These are phyloP conservation scores for Ascaphus truei DNA, from an alignment of 2,113 vertebrate genomes.

Conservation along the genomic window DNA sequence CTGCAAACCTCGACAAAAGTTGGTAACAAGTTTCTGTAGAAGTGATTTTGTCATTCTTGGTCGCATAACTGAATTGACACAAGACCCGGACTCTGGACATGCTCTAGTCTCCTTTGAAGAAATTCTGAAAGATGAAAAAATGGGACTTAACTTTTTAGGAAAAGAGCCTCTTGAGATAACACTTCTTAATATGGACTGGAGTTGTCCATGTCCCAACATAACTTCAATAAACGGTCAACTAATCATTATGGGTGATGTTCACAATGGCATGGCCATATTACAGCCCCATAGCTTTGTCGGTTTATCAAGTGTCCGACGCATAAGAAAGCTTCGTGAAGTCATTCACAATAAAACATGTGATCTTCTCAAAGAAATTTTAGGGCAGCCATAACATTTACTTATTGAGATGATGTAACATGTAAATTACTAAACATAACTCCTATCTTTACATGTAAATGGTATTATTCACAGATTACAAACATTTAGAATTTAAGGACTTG, in stretches of 20 bases:
- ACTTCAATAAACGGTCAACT: slow-evolving; percentile 78
- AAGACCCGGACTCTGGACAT: slow-evolving; percentile 81
- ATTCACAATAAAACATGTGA: slow-evolving; percentile 93
- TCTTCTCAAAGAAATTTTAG: slow-evolving; percentile 84
- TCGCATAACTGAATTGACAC: slow-evolving; percentile 77
- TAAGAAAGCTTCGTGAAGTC: slow-evolving; percentile 86
- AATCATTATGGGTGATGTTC: slow-evolving; percentile 91
- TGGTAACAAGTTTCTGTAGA: slow-evolving; percentile 92
- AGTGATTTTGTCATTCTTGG: slow-evolving; percentile 93
- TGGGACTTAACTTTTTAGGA: slow-evolving; percentile 92
- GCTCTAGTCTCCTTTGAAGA: slow-evolving; percentile 88
- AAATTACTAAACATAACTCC: not conserved
- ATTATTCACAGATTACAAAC: not conserved
- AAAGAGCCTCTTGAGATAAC: slow-evolving; percentile 89
- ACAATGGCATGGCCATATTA: slow-evolving; percentile 87
- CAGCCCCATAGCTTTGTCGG: slow-evolving; percentile 90
- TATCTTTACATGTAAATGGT: no score
- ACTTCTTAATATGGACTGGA: slow-evolving; percentile 90
- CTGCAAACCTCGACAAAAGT: slow-evolving; percentile 85
- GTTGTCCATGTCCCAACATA: slow-evolving; percentile 93
- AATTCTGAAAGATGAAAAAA: slow-evolving; percentile 95
- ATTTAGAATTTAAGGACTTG: no score
- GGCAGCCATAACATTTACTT: slow-evolving; percentile 65
- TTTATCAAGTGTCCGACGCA: slow-evolving; percentile 68
- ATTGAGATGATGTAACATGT: not conserved